Evolutionary conservation across 1,140 invertebrate genomes (phyloP), one percentile per base, ranked within the genome.

Genomic region (Diorhabda sublineata): DNA sequence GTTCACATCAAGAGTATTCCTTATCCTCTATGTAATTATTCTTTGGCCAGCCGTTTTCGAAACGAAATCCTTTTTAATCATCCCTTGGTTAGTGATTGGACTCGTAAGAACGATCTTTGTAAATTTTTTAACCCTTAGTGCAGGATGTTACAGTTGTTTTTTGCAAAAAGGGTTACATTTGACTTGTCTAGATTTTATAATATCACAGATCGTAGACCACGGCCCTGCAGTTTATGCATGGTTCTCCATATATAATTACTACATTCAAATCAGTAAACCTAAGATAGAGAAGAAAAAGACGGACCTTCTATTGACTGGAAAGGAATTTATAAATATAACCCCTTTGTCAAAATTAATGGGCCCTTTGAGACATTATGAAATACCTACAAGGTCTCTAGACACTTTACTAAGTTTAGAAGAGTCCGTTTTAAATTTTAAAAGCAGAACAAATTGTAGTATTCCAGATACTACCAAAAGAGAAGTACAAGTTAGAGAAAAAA

Each of bases 41-140:
- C 58, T 73, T 8, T 73, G 72, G 72, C 72, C 72, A n/a, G 66
- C 67, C 11, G 68, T 71, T 45, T 73, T 71, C 41, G 61, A 69
- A 60, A 68, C 61, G 52, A 69, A 72, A 43, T 61, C 66, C 1
- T 47, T 45, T 60, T 56, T 73, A 11, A 67, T 73, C 44, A 11
- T 73, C 26, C 71, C 71, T 5, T 73, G 71, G 68, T 59, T 73
- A 3, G n/a, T 70, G n/a, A 5, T 73, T 5, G 68, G 71, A 6
- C 56, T 68, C 3, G 42, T 68, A 1, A 61, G 71, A 45, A 64
- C 64, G 9, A 26, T 73, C 9, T 45, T 73, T 4, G 8, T 70
- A 9, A 73, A 63, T 26, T 42, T 61, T 5, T 42, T 70, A 45
- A 65, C 68, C 52, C 42, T 72, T 42, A 41, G 42, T 26, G 45